Evolutionary conservation across 2,888 invertebrate genomes (phyloP).

Genomic region (Cybosia mesomella): DNA sequence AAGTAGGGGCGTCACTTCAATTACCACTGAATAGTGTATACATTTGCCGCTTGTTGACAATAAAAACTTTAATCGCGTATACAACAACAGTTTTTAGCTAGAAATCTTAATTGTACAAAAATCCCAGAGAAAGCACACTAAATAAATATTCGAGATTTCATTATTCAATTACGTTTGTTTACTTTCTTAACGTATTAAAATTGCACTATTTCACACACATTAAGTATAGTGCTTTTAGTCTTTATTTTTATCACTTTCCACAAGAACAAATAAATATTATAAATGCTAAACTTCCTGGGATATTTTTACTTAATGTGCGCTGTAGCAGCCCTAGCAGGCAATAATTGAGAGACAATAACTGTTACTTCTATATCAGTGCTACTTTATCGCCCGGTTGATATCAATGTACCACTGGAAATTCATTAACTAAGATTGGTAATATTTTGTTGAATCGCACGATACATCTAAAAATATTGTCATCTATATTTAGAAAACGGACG

Average conservation of each 20-base stretch:
- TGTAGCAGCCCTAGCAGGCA: slow-evolving; percentile 46
- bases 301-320: neutral
- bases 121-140: slow-evolving; percentile 49
- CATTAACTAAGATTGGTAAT: slow-evolving; percentile 58
- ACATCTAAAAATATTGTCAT: slow-evolving; percentile 34
- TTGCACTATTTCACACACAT: slow-evolving; percentile 46
- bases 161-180: slow-evolving; percentile 37
- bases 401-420: slow-evolving; percentile 59
- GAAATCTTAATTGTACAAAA: slow-evolving; percentile 46
- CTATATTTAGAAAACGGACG: slow-evolving; percentile 41
- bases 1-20: slow-evolving; percentile 79
- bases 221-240: slow-evolving; percentile 24
- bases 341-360: slow-evolving; percentile 61
- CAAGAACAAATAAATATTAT: slow-evolving; percentile 12
- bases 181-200: slow-evolving; percentile 32
- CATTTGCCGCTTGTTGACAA: slow-evolving; percentile 78
- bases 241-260: slow-evolving; percentile 20
- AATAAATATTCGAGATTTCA: slow-evolving; percentile 15
- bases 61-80: slow-evolving; percentile 61
- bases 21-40: slow-evolving; percentile 60
- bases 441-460: slow-evolving; percentile 53
- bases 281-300: slow-evolving; percentile 1
- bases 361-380: slow-evolving; percentile 47
- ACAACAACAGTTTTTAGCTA: slow-evolving; percentile 46
- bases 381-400: slow-evolving; percentile 53